A percentile compares a stretch with the other conserved stretches of the same genome.
These are phyloP conservation scores for Nematostella vectensis DNA, from an alignment of 92 coral and sea anemone genomes.

Conservation along the genomic window DNA sequence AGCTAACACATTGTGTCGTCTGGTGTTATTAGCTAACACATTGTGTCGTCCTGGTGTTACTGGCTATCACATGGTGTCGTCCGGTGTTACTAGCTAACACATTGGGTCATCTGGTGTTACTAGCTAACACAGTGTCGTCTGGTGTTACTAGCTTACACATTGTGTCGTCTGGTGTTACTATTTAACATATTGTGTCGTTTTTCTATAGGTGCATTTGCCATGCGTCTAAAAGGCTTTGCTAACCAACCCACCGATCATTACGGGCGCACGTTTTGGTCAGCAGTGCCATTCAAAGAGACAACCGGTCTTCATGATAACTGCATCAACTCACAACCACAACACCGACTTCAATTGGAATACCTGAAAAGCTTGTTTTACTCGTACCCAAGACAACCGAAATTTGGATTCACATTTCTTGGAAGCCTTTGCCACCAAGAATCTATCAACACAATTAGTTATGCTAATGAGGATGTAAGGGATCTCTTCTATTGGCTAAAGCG, in stretches of 20 bases:
- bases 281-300: conserved; percentile 19
- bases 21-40: too few relatives aligned
- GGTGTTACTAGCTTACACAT: too few relatives aligned
- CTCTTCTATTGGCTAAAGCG: conserved; percentile 22
- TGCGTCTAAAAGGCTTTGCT: conserved; percentile 35
- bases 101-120: too few relatives aligned
- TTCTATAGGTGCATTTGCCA: conserved; percentile 30
- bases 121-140: too few relatives aligned
- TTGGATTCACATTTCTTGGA: conserved; percentile 40
- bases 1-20: too few relatives aligned
- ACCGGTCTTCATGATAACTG: conserved; percentile 26
- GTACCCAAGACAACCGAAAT: conserved; percentile 36
- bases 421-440: conserved; percentile 39
- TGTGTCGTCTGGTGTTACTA: background rate
- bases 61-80: too few relatives aligned
- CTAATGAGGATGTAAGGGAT: conserved; percentile 20
- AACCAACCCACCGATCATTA: conserved; percentile 54
- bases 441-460: conserved; percentile 30
- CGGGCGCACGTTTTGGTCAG: conserved; percentile 35
- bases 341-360: conserved; percentile 41
- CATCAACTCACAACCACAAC: conserved; percentile 41
- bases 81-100: too few relatives aligned
- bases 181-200: background rate
- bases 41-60: too few relatives aligned
- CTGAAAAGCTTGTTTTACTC: conserved; percentile 51